phyloP scores from a whole-genome alignment of 2,888 invertebrate genomes.

The Apomyelois bistriatella region DNA sequence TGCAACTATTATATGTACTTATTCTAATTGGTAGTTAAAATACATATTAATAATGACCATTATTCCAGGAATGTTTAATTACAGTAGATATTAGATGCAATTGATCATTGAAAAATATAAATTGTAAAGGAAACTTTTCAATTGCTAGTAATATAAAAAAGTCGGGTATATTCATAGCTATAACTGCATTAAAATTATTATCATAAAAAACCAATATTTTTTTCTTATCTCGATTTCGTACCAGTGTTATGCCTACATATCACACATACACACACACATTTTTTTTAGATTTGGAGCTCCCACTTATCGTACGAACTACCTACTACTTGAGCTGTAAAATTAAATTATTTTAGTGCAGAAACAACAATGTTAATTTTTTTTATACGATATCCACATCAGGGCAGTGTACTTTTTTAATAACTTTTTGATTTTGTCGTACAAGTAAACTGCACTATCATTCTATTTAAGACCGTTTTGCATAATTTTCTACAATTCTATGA shows the following conservation, averaged over 20 bases:
- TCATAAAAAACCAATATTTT: not conserved
- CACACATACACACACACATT: constrained; percentile 14
- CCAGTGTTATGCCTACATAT: constrained; percentile 5
- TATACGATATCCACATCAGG: not conserved
- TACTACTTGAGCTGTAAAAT: constrained; percentile 8
- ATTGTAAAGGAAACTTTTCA: too few species aligned
- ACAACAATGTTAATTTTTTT: not conserved
- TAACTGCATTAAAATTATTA: too few species aligned
- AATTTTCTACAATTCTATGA: not conserved
- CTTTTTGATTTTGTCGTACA: not conserved
- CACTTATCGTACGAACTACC: not conserved
- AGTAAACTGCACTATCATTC: not conserved
- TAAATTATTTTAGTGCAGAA: not conserved
- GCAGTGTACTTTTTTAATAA: constrained; percentile 4
- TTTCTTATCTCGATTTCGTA: constrained; percentile 9
- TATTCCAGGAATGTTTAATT: constrained; percentile 57
- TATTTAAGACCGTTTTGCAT: not conserved
- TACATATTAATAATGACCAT: constrained; percentile 45
- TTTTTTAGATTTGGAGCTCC: constrained; percentile 17
- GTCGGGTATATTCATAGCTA: too few species aligned
- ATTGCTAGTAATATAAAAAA: too few species aligned
- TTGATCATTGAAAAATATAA: constrained; percentile 37
- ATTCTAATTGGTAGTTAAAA: constrained; percentile 62
- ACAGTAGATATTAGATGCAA: constrained; percentile 49
- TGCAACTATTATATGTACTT: constrained; percentile 51